Evolutionary conservation across 2,888 invertebrate genomes (phyloP), one percentile per base, ranked within the genome.

Genomic region (Troilus luridus): DNA sequence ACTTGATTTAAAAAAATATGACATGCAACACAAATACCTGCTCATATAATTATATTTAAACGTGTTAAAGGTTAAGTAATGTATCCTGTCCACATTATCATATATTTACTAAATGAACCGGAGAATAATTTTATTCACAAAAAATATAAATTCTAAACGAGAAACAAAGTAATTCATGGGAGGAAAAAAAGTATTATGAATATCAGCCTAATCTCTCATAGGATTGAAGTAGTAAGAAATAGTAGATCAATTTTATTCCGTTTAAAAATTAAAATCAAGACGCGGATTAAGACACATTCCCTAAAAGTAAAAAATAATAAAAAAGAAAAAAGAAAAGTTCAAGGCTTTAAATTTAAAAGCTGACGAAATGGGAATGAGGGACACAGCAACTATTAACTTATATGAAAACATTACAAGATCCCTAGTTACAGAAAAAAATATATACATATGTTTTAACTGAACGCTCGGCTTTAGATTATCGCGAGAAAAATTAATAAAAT

Each of bases 361-460:
- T 85, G 14, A 56, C n/a, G 56, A 85, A 58, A 85, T 56, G 85
- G 56, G 27, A 77, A 27, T 85, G 41, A 56, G 85, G 56, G 0
- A n/a, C n/a, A 56, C 6, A 58, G 58, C 24, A 58, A 8, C 90
- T 90, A 90, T 90, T 90, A 90, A 90, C 90, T 72, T 90, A 58
- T 72, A 77, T 72, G 90, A 90, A 90, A 90, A 90, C 90, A 90
- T 90, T 77, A 24, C 24, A 24, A 77, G 58, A 12, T 72, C n/a
- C 12, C 27, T 77, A 77, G 58, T 72, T 5, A 67, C 56, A 58
- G 77, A 67, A 54, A 89, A 90, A 89, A 89, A 62, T 41, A 41
- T 77, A 77, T 77, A 77, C 72, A 77, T 77, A 77, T 77, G 72
- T 27, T 77, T 6, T 21, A 41, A 77, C 17, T 41, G 72, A 77